Evolutionary conservation across 1,140 invertebrate genomes (phyloP), one percentile per base, ranked within the genome.

Genomic region (Harpegnathos saltator): DNA sequence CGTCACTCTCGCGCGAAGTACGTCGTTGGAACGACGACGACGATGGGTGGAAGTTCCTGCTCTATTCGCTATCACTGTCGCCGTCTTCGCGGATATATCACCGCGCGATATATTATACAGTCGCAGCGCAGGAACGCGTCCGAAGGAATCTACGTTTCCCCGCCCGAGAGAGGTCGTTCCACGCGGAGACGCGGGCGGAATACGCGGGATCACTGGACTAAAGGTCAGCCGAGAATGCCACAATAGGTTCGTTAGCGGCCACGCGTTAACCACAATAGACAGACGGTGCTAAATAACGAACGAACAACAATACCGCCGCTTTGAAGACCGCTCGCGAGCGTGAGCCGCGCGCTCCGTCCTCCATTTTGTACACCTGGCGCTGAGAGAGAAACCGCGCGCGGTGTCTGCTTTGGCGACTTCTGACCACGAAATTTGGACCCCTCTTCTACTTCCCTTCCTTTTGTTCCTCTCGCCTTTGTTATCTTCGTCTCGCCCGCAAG

Each of bases 201-300:
- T 87, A 86, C 86, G 85, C 75, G 88, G 91, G 89, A 92, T 93
- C 93, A 91, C 86, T 87, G 84, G 88, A 86, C 87, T 89, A 91
- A 91, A 93, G 89, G 90, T 91, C 90, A 89, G 89, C 87, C 86
- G 82, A 89, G 89, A n/a, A 85, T 88, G 83, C 91, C 91, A 91
- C 92, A 94, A 93, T 94, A 89, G 91, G 90, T 93, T 93, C 91
- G 92, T 94, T 93, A 93, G 90, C 87, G 86, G 90, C 86, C 88
- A 89, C 84, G 85, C 83, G 90, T 83, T 92, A 92, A 93, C 92
- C 91, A 85, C 88, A 85, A 90, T 89, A 92, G 89, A 89, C 89
- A 89, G 84, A 85, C 89, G 90, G 65, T 89, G 88, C 83, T 92
- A 92, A 93, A 91, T 89, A 91, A 92, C 88, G 71, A 89, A 90